These are phyloP conservation scores for Ectemnius lituratus DNA, from an alignment of 2,888 invertebrate species.

Conservation along the genomic window DNA sequence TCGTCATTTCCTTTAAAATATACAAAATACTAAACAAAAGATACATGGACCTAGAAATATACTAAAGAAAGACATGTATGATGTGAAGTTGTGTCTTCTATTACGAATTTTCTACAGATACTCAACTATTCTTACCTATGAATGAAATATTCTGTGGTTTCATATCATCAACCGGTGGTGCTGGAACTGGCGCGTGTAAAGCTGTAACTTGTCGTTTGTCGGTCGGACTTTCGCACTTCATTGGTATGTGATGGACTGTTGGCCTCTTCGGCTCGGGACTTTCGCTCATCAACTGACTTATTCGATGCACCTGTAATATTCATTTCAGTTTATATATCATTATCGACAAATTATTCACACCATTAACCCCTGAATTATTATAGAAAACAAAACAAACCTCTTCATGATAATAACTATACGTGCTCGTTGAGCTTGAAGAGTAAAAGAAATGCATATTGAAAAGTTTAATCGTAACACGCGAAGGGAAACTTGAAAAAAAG, in stretches of 20 bases:
- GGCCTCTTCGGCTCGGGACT: conserved; percentile 75
- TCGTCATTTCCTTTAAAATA: conserved; percentile 71
- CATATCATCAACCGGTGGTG: conserved; percentile 90
- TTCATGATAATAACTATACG: conserved; percentile 54
- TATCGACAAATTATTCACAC: no score
- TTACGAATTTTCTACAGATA: neutral
- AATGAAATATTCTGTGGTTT: conserved; percentile 96
- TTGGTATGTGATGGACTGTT: conserved; percentile 72
- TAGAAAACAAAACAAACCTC: conserved; percentile 54
- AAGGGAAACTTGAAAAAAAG: conserved; percentile 7
- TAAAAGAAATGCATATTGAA: conserved; percentile 67
- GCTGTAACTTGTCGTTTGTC: conserved; percentile 72
- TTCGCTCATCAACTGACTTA: conserved; percentile 77
- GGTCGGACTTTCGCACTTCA: conserved; percentile 72
- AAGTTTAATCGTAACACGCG: conserved; percentile 14
- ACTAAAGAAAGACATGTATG: neutral
- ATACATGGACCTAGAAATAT: conserved; percentile 2
- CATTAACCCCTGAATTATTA: no score
- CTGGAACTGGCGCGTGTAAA: conserved; percentile 82
- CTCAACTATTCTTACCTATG: conserved; percentile 82
- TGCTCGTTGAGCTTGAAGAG: conserved; percentile 47
- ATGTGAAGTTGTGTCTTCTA: neutral
- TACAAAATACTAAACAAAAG: conserved; percentile 15
- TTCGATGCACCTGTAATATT: conserved; percentile 73
- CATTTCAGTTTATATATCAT: neutral